Evolutionary conservation across 2,113 vertebrate species (phyloP), one percentile per base, ranked within the genome.

Genomic region (Peromyscus californicus): DNA sequence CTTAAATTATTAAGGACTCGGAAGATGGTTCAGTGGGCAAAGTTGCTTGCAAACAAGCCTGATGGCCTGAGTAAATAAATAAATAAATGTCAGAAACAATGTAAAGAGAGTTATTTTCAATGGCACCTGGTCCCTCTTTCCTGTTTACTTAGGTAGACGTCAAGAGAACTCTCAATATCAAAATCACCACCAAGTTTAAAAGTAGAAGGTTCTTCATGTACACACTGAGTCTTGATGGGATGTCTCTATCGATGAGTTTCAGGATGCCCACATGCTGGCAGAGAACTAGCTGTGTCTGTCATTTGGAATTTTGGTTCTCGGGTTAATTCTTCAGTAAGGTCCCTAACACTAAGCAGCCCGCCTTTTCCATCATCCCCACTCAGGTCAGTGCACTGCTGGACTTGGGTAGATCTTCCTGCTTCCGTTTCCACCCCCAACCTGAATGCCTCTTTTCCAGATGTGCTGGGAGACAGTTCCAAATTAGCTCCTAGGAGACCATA

Each of bases 261-360:
- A 93, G 92, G 59, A 85, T 45, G 70, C 54, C 11, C 70, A 26
- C 87, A 65, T 45, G 72, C 72, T 67, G 74, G 89, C 74, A 90
- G n/a, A 51, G 31, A 95, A 93, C 72, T 88, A 74, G 74, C n/a
- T 92, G 5, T 89, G 61, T 83, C 45, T 42, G 1, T 61, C 72
- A 94, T 78, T 86, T 94, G 51, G 45, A 93, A 86, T 91, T 88
- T 57, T 95, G 92, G 39, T 90, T 90, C 91, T 96, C 76, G 33
- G 17, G 75, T 96, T 92, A 54, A 65, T 79, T 61, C 26, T 85
- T 94, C 57, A 65, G 57, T 45, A 9, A 83, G 83, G 48, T 75
- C 12, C 61, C 57, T 19, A 59, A 59, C 79, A 70, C 51, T 75
- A 36, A 69, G 48, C 61, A 39, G 13, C 33, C 36, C 65, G 36